These are phyloP conservation scores for Drosophila phalerata DNA, from an alignment of 2,888 invertebrate species.

Conservation along the genomic window DNA sequence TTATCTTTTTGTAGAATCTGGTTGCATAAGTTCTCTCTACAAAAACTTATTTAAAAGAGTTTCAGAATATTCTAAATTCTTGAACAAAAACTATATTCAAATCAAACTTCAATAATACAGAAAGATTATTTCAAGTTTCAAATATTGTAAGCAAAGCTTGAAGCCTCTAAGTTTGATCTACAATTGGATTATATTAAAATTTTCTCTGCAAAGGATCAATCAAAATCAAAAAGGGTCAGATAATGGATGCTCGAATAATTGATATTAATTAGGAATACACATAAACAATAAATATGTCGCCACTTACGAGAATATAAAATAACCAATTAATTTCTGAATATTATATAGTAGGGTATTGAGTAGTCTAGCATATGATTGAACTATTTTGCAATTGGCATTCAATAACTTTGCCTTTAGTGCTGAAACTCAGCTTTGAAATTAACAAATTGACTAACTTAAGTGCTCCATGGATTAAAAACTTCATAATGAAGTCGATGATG, in stretches of 20 bases:
- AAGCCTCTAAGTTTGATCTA: background rate
- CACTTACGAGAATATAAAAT: too few relatives aligned
- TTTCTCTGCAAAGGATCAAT: too few relatives aligned
- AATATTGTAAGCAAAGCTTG: background rate
- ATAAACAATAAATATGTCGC: background rate
- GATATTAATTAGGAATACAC: too few relatives aligned
- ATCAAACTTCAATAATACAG: background rate
- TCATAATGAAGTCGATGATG: conserved; percentile 1
- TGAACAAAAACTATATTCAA: too few relatives aligned
- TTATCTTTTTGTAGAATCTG: background rate
- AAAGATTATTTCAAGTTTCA: background rate
- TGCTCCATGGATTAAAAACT: conserved; percentile 31
- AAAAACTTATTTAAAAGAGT: background rate
- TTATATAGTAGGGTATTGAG: background rate
- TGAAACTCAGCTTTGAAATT: conserved; percentile 35
- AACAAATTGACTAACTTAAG: conserved; percentile 47
- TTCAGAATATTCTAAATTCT: background rate
- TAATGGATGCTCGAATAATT: too few relatives aligned
- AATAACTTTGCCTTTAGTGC: conserved; percentile 15
- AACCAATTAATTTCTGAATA: background rate
- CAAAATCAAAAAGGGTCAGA: too few relatives aligned
- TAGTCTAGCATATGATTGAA: background rate
- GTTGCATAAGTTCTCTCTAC: background rate
- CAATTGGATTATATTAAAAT: too few relatives aligned
- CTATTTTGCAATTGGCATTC: conserved; percentile 6